phyloP scores from a whole-genome alignment of 2,888 invertebrate species.

The Chydorus sphaericus region DNA sequence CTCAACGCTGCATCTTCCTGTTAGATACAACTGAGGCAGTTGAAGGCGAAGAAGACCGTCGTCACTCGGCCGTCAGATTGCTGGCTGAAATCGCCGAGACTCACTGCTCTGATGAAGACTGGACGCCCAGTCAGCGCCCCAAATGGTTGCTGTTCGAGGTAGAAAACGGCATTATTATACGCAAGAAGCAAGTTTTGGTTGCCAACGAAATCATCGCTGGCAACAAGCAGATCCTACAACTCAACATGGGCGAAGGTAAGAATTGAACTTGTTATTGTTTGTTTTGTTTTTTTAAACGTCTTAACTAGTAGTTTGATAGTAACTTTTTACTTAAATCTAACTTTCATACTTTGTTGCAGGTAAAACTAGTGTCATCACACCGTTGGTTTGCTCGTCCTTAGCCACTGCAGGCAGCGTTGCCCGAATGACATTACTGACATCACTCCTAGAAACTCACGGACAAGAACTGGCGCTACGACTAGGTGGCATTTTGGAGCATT shows the following conservation, averaged over 20 bases:
- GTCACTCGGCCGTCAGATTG: too few species aligned
- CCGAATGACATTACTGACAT: slow-evolving; percentile 18
- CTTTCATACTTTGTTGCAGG: too few species aligned
- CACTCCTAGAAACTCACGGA: slow-evolving; percentile 17
- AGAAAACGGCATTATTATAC: slow-evolving; percentile 17
- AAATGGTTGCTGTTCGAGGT: slow-evolving; percentile 19
- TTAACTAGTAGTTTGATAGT: too few species aligned
- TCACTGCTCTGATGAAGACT: slow-evolving; percentile 5
- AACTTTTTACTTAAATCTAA: too few species aligned
- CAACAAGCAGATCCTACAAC: slow-evolving; percentile 17
- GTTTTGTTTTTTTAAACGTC: too few species aligned
- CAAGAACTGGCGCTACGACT: slow-evolving; percentile 14
- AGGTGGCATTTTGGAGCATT: slow-evolving; percentile 17
- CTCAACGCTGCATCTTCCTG: not conserved
- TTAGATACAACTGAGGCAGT: too few species aligned
- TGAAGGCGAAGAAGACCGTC: too few species aligned
- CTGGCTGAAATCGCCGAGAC: not conserved
- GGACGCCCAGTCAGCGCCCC: slow-evolving; percentile 15
- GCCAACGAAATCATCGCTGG: slow-evolving; percentile 16
- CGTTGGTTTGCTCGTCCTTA: slow-evolving; percentile 15
- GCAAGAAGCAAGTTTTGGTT: slow-evolving; percentile 16
- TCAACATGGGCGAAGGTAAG: slow-evolving; percentile 20
- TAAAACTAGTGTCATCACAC: slow-evolving; percentile 20
- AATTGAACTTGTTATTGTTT: too few species aligned
- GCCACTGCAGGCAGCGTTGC: slow-evolving; percentile 14